Percentiles rank a stretch among this genome's conserved stretches.
These are phyloP conservation scores for Drosophila lutescens DNA, from an alignment of 2,888 invertebrate species.

Conservation along the genomic window DNA sequence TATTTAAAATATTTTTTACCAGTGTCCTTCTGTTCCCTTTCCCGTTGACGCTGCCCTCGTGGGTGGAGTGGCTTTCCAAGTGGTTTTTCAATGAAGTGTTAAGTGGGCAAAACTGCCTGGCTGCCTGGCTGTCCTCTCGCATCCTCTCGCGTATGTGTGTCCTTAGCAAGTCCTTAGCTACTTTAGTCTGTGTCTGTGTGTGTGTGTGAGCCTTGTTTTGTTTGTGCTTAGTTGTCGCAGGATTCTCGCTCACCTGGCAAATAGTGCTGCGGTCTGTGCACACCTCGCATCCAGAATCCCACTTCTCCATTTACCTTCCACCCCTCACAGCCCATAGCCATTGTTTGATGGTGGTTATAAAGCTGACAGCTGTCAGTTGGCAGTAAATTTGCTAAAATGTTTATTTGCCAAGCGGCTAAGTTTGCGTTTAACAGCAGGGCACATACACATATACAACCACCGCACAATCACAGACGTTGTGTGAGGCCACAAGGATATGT, in stretches of 20 bases:
- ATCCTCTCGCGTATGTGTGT: conserved; percentile 17
- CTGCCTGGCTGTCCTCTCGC: conserved; percentile 25
- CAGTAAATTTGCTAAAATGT: conserved; percentile 80
- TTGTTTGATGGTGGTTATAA: conserved; percentile 80
- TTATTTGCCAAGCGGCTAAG: conserved; percentile 78
- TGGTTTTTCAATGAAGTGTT: conserved; percentile 82
- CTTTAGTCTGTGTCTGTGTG: conserved; percentile 47
- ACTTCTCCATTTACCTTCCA: conserved; percentile 13
- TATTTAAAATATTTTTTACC: not conserved
- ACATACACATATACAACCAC: conserved; percentile 36
- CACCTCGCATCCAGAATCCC: conserved; percentile 55
- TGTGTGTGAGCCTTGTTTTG: conserved; percentile 26
- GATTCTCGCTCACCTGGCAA: conserved; percentile 50
- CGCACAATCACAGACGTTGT: conserved; percentile 62
- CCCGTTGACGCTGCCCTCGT: conserved; percentile 35
- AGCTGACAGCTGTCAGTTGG: conserved; percentile 82
- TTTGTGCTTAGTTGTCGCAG: conserved; percentile 70
- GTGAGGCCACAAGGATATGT: conserved; percentile 43
- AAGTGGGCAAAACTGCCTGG: conserved; percentile 71
- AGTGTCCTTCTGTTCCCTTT: not conserved
- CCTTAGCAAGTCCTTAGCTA: conserved; percentile 40
- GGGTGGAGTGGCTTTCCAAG: conserved; percentile 77
- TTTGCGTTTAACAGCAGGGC: conserved; percentile 73
- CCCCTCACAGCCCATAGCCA: conserved; percentile 20
- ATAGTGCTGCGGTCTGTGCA: conserved; percentile 65